Evolutionary conservation across 2,113 vertebrate species (phyloP).

Genomic region (Eulacestoma nigropectus): DNA sequence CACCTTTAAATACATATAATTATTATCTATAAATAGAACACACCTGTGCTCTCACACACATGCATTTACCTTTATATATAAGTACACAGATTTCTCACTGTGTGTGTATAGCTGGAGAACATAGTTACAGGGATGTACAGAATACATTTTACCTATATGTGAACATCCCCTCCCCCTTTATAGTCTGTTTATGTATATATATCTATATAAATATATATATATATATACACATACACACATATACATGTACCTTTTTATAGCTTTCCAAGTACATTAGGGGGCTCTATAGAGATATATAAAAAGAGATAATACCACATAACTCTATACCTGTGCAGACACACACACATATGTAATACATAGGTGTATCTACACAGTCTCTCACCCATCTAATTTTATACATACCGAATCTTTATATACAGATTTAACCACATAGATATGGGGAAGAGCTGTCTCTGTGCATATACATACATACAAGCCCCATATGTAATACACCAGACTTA

Average conservation of each 20-base stretch:
- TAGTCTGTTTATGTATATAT: no score
- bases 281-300: accelerated
- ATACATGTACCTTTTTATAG: neutral
- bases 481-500: neutral
- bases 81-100: neutral
- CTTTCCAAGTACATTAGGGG: neutral
- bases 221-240: accelerated
- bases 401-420: neutral
- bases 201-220: neutral
- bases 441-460: neutral
- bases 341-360: neutral
- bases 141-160: neutral
- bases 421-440: neutral
- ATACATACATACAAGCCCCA: neutral
- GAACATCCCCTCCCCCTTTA: neutral
- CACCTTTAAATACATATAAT: neutral
- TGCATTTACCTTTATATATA: neutral
- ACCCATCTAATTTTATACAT: neutral
- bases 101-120: neutral
- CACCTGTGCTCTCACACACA: neutral
- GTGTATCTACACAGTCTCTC: neutral
- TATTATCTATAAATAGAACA: neutral
- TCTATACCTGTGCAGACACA: neutral
- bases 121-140: neutral
- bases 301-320: neutral